Evolutionary conservation across 2,113 vertebrate species (phyloP).

Genomic region (Penelope pileata): DNA sequence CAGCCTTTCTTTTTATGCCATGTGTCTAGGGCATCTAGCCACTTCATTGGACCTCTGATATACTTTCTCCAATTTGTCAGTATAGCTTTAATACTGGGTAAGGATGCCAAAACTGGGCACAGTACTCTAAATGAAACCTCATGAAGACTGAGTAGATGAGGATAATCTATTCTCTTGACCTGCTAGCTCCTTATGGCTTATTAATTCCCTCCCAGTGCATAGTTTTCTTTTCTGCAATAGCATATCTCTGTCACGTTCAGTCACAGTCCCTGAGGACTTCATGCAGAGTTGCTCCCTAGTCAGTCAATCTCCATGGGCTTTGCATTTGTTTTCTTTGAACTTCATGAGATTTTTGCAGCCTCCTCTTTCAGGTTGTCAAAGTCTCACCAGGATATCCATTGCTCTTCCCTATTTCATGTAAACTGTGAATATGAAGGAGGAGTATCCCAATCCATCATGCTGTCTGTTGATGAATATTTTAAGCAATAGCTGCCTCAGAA

Average conservation of each 20-base stretch:
- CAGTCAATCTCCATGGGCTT: not conserved
- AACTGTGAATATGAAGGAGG: not conserved
- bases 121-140: not conserved
- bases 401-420: not conserved
- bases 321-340: not conserved
- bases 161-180: not conserved
- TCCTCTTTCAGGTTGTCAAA: not conserved
- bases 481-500: not conserved
- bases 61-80: not conserved
- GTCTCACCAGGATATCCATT: not conserved
- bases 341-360: not conserved
- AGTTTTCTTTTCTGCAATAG: fast-evolving
- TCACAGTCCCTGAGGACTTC: not conserved
- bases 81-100: not conserved
- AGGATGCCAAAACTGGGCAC: not conserved
- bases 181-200: not conserved
- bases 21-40: not conserved
- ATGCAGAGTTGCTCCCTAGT: not conserved
- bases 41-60: not conserved
- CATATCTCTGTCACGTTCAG: not conserved
- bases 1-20: not conserved
- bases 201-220: not conserved
- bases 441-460: not conserved
- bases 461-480: not conserved
- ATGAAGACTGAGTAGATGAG: not conserved